These are phyloP conservation scores for Hanleya hanleyi DNA, from an alignment of 2,888 invertebrate species.

Conservation along the genomic window DNA sequence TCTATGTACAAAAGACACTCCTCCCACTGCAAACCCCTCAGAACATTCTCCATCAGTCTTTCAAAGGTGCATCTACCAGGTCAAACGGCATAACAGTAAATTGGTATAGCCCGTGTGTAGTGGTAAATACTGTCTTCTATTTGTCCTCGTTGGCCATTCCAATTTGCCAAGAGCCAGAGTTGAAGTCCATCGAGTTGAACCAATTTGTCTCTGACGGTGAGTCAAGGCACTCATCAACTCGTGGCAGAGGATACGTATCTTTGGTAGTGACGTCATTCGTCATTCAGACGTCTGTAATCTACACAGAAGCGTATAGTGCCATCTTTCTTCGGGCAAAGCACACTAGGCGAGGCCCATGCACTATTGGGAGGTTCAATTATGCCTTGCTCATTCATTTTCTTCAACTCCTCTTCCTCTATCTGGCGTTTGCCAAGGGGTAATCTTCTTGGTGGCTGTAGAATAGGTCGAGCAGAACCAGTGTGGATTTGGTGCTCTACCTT, in stretches of 20 bases:
- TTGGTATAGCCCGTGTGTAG: slow-evolving; percentile 29
- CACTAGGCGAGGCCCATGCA: slow-evolving; percentile 36
- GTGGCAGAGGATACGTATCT: too few species aligned
- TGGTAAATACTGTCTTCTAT: slow-evolving; percentile 38
- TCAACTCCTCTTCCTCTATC: slow-evolving; percentile 23
- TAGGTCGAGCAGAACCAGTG: slow-evolving; percentile 26
- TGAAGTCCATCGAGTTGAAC: slow-evolving; percentile 39
- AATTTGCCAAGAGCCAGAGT: slow-evolving; percentile 40
- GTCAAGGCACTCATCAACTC: too few species aligned
- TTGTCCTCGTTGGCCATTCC: slow-evolving; percentile 30
- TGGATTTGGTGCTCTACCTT: too few species aligned
- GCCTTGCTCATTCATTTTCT: slow-evolving; percentile 29
- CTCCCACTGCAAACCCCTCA: slow-evolving; percentile 36
- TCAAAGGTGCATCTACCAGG: slow-evolving; percentile 44
- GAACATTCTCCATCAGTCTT: slow-evolving; percentile 39
- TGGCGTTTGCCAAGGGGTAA: slow-evolving; percentile 22
- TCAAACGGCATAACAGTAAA: slow-evolving; percentile 38
- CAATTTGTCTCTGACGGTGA: slow-evolving; percentile 28
- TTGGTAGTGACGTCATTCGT: slow-evolving; percentile 27
- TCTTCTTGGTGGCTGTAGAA: slow-evolving; percentile 22
- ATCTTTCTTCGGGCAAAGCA: slow-evolving; percentile 33
- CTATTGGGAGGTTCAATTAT: slow-evolving; percentile 35
- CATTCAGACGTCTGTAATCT: slow-evolving; percentile 36
- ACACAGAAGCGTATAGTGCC: slow-evolving; percentile 33
- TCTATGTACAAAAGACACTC: slow-evolving; percentile 40